Percentiles rank a stretch among this genome's conserved stretches.
Conservation (phyloP, 2,888 invertebrate genomes). For the Sussaba pulchella region DNA sequence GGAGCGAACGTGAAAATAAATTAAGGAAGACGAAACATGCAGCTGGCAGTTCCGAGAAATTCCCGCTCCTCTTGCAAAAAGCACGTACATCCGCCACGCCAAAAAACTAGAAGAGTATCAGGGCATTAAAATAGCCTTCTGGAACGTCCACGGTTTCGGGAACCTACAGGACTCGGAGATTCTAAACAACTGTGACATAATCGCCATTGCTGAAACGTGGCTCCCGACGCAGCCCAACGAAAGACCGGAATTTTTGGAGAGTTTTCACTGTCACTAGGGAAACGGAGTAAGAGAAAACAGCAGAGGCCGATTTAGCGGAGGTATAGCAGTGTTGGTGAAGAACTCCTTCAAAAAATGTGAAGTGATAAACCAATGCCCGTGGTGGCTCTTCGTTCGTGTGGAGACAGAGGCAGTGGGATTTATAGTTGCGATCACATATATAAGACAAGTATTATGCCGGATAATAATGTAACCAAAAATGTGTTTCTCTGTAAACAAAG, state of each 20-base stretch:
- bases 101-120: not conserved
- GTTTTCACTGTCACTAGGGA: conserved; percentile 9
- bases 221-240: not conserved
- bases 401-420: not conserved
- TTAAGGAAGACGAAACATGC: not conserved
- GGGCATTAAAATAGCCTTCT: conserved; percentile 25
- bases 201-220: conserved; percentile 31
- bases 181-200: conserved; percentile 5
- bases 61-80: too few relatives aligned
- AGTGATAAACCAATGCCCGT: conserved; percentile 24
- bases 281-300: not conserved
- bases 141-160: conserved; percentile 26
- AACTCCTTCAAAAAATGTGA: not conserved
- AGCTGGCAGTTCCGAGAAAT: too few relatives aligned
- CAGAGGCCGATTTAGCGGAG: conserved; percentile 24
- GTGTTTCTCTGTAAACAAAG: conserved; percentile 9
- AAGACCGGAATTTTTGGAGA: not conserved
- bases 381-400: conserved; percentile 40
- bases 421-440: too few relatives aligned
- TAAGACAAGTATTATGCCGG: not conserved
- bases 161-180: conserved; percentile 7
- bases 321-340: not conserved
- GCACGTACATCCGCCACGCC: not conserved
- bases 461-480: not conserved
- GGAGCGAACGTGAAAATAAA: not conserved